Percentiles rank a stretch among this genome's conserved stretches.
These are phyloP conservation scores for Eretmochelys imbricata DNA, from an alignment of 2,113 vertebrate species.

Conservation along the genomic window DNA sequence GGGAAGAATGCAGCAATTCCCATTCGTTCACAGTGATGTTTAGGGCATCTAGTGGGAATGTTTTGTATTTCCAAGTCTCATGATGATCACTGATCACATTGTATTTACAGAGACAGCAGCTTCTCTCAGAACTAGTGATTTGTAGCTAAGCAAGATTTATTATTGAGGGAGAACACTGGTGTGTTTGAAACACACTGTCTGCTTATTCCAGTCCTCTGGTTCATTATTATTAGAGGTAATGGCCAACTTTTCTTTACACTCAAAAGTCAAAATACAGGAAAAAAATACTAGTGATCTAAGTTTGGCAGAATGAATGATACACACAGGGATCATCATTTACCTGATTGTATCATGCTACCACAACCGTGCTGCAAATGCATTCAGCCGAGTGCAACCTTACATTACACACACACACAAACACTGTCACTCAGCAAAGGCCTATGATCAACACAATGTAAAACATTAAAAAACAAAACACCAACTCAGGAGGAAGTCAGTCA, in stretches of 20 bases:
- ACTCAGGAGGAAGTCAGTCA: neutral
- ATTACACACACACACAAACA: neutral
- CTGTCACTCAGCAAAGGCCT: neutral
- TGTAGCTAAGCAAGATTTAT: fast-evolving
- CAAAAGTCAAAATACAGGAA: neutral
- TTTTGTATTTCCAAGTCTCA: neutral
- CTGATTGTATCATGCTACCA: neutral
- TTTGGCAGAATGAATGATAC: neutral
- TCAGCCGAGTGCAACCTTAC: too few species aligned
- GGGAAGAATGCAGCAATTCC: neutral
- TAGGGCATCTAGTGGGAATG: neutral
- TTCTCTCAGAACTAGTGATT: fast-evolving
- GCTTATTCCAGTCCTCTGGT: fast-evolving
- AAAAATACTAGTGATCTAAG: neutral
- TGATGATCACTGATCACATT: fast-evolving
- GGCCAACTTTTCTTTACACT: neutral
- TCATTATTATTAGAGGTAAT: fast-evolving
- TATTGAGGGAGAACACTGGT: fast-evolving
- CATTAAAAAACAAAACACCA: neutral
- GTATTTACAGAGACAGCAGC: fast-evolving
- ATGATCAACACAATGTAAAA: neutral
- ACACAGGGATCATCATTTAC: too few species aligned
- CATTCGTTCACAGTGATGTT: neutral
- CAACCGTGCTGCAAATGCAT: too few species aligned
- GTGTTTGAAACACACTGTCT: fast-evolving